These are phyloP conservation scores for Drosophila trichaetosa DNA, from an alignment of 2,888 invertebrate species.

Conservation along the genomic window DNA sequence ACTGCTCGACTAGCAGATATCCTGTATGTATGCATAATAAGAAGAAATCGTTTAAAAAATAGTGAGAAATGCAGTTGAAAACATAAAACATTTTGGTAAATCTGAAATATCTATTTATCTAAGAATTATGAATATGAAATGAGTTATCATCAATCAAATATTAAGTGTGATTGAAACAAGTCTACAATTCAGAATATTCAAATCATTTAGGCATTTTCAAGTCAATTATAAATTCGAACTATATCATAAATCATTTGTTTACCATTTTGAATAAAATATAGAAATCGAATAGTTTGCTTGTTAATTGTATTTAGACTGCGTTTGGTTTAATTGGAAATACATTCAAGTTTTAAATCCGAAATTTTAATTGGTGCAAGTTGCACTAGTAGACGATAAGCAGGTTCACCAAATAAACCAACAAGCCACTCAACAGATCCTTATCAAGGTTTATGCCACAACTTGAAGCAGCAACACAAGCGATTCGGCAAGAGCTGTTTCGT, in stretches of 20 bases:
- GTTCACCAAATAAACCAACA: not conserved
- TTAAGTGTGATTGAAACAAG: not conserved
- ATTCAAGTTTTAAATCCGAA: too few relatives aligned
- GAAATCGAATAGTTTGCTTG: not conserved
- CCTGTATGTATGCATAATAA: not conserved
- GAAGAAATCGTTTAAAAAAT: not conserved
- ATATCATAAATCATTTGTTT: not conserved
- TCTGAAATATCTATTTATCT: too few relatives aligned
- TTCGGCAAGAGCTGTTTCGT: constrained; percentile 44
- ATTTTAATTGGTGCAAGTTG: not conserved
- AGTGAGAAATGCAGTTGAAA: not conserved
- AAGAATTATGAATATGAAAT: not conserved
- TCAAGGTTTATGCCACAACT: constrained; percentile 29
- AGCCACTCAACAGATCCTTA: constrained; percentile 31
- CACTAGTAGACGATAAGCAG: not conserved
- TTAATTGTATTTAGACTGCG: not conserved
- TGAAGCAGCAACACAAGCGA: constrained; percentile 26
- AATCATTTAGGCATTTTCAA: not conserved
- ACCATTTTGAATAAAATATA: not conserved
- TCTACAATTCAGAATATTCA: not conserved
- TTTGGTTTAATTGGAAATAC: not conserved
- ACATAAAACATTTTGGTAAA: not conserved
- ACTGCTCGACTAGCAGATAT: constrained; percentile 2
- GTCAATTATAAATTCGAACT: not conserved
- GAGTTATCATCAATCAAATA: too few relatives aligned